Conservation (phyloP, 2,797 vertebrate species). For the Platyrinchus mystaceus region DNA sequence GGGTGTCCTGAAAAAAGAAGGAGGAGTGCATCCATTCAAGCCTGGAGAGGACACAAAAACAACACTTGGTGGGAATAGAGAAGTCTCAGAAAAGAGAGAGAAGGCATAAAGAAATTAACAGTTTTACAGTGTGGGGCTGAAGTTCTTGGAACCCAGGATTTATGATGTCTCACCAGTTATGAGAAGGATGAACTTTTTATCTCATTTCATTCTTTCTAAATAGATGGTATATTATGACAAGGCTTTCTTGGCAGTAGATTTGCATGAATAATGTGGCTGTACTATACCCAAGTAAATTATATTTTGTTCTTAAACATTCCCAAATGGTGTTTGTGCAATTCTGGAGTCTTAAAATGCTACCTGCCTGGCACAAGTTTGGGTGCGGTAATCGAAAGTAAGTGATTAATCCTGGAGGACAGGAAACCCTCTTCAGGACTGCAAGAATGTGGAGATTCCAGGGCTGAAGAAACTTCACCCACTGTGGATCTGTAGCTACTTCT, state of each 20-base stretch:
- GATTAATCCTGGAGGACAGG: not conserved
- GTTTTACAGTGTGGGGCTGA: fast-evolving
- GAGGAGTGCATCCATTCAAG: not conserved
- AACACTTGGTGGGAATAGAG: not conserved
- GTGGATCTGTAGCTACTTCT: not conserved
- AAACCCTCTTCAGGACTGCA: not conserved
- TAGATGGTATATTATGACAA: not conserved
- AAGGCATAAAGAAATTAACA: not conserved
- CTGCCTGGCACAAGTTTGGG: not conserved
- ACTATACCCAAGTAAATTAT: not conserved
- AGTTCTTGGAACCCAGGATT: not conserved
- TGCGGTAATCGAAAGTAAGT: not conserved
- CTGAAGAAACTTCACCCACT: not conserved
- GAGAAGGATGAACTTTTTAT: not conserved
- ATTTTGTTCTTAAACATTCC: not conserved
- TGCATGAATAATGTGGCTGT: not conserved
- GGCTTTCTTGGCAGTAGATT: not conserved
- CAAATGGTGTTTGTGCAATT: not conserved
- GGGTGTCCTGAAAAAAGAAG: not conserved
- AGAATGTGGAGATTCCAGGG: not conserved
- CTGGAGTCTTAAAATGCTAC: not conserved
- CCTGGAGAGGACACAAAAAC: not conserved
- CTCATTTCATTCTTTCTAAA: not conserved
- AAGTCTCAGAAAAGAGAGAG: not conserved
- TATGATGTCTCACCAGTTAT: not conserved